These are phyloP conservation scores for Cristatella mucedo DNA, from an alignment of 2,888 invertebrate species.

Conservation along the genomic window DNA sequence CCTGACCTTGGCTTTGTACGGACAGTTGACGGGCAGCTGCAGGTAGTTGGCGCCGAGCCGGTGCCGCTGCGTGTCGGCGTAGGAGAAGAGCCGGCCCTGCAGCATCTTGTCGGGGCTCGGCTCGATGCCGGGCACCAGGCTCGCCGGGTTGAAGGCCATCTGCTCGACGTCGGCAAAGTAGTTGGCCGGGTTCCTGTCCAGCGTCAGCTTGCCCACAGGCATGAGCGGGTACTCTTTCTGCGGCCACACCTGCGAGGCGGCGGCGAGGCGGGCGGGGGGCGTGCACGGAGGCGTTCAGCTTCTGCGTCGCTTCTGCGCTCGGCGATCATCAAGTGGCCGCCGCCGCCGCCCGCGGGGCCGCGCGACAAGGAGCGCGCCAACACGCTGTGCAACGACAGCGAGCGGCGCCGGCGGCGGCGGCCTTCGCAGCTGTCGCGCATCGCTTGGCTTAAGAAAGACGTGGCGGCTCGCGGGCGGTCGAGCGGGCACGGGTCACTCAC, in stretches of 20 bases:
- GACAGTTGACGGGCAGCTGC: slow-evolving; percentile 88
- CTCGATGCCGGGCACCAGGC: slow-evolving; percentile 30
- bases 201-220: slow-evolving; percentile 24
- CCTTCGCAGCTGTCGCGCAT: too few species aligned
- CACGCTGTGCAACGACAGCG: too few species aligned
- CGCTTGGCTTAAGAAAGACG: too few species aligned
- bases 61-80: slow-evolving; percentile 79
- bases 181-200: slow-evolving; percentile 26
- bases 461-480: too few species aligned
- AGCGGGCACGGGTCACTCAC: too few species aligned
- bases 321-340: too few species aligned
- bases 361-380: too few species aligned
- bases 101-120: slow-evolving; percentile 26
- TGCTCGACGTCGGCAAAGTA: slow-evolving; percentile 34
- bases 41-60: slow-evolving; percentile 71
- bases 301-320: too few species aligned
- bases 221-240: slow-evolving; percentile 26
- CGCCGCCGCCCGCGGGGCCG: too few species aligned
- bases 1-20: slow-evolving; percentile 46
- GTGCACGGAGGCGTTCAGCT: too few species aligned
- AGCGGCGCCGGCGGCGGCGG: too few species aligned
- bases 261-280: too few species aligned
- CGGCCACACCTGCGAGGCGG: slow-evolving; percentile 40
- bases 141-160: slow-evolving; percentile 26
- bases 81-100: slow-evolving; percentile 41